Base-by-base conservation (phyloP, 2,113 vertebrate genomes). In the Microtus pennsylvanicus region DNA sequence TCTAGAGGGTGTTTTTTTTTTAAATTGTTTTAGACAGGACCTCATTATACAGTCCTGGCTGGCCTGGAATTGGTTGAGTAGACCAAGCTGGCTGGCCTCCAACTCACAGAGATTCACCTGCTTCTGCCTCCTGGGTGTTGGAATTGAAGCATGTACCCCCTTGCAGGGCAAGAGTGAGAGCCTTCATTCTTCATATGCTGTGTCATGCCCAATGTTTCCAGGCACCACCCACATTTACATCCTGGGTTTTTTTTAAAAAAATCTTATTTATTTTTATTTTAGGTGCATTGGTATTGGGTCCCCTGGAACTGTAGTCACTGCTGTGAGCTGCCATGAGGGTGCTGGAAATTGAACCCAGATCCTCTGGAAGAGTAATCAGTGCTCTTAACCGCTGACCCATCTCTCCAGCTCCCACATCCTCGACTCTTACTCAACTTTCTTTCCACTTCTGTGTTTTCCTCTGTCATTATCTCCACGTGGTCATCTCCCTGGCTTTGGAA, bases 391-490 rank as follows among this genome's bases (percentile, higher is more conserved):
- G 17, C 35, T n/a, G 35, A n/a, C 7, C 3, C 17, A n/a, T 72
- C 35, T 72, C 7, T 19, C 35, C 70, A 72, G 70, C 70, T 72
- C 70, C 42, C 26, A 82, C 55, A 61, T 4, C 58, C n/a, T 83
- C 14, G 28, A 38, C 61, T 95, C 90, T 63, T 45, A 91, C 35
- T 58, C 50, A 67, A 42, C 22, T 89, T 86, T 93, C 96, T 83
- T 96, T 94, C 91, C 70, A 88, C 45, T 52, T 78, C 61, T 77
- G 21, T 75, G 24, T 96, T 96, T 95, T 89, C 61, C 50, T 38
- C 58, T 61, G 9, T 24, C 67, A 55, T 77, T 89, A 72, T 93
- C 92, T 96, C 72, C 13, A 22, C 4, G 1, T 3, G 24, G 30
- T 87, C 67, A 96, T 93, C 87, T 47, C 70, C 50, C 5, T 2